Conservation (phyloP, 2,888 invertebrate genomes). For the Apocheima hispidaria region DNA sequence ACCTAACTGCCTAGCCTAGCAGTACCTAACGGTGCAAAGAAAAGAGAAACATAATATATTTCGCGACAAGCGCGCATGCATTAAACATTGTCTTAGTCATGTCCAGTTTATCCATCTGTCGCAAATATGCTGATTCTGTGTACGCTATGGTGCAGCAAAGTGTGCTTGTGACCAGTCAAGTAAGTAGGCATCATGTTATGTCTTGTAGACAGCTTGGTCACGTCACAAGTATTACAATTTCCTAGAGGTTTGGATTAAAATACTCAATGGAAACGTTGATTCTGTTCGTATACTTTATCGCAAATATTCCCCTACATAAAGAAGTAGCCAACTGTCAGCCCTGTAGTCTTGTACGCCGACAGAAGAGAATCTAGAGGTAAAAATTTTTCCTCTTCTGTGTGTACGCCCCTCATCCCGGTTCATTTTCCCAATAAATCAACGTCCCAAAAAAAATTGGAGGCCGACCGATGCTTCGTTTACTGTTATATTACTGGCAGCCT, state of each 20-base stretch:
- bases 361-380: too few relatives aligned
- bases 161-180: constrained; percentile 14
- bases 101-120: constrained; percentile 9
- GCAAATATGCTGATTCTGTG: constrained; percentile 24
- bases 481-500: too few relatives aligned
- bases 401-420: too few relatives aligned
- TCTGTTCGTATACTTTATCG: too few relatives aligned
- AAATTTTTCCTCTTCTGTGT: too few relatives aligned
- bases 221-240: not conserved
- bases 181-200: not conserved
- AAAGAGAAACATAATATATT: not conserved
- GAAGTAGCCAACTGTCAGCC: too few relatives aligned
- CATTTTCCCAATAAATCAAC: too few relatives aligned
- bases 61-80: constrained; percentile 2
- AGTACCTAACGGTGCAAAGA: constrained; percentile 7
- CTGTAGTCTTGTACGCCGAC: too few relatives aligned
- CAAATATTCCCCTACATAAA: too few relatives aligned
- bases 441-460: too few relatives aligned
- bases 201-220: constrained; percentile 2
- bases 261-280: too few relatives aligned
- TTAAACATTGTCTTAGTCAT: constrained; percentile 19
- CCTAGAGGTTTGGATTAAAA: not conserved
- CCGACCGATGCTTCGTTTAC: too few relatives aligned
- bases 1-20: not conserved
- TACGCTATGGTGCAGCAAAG: constrained; percentile 14